These are phyloP conservation scores for Eumerus sabulonum DNA, from an alignment of 2,888 invertebrate genomes.

Conservation along the genomic window DNA sequence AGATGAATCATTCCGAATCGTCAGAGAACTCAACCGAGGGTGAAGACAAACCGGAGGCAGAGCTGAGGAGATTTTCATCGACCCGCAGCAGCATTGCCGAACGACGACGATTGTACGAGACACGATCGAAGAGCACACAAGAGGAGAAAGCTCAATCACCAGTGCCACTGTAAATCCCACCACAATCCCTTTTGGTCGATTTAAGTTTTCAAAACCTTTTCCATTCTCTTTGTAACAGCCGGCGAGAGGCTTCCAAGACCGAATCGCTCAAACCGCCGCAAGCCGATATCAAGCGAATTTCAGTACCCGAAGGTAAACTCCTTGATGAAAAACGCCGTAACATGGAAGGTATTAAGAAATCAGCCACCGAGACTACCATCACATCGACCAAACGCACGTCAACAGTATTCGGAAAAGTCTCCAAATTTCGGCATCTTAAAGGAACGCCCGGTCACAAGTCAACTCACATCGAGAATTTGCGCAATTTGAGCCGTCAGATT, in stretches of 20 bases:
- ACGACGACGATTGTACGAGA: constrained; percentile 87
- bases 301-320: constrained; percentile 76
- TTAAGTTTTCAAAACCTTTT: background rate
- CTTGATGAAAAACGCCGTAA: constrained; percentile 75
- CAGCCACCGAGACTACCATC: constrained; percentile 79
- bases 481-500: constrained; percentile 93
- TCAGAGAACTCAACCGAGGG: constrained; percentile 81
- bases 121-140: constrained; percentile 84
- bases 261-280: constrained; percentile 72
- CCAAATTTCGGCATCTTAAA: constrained; percentile 95
- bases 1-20: constrained; percentile 77
- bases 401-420: constrained; percentile 92
- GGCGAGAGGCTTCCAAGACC: constrained; percentile 82
- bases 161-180: constrained; percentile 83
- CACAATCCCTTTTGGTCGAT: background rate
- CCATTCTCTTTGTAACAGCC: constrained; percentile 76
- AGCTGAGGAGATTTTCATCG: constrained; percentile 82
- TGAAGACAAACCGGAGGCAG: constrained; percentile 79
- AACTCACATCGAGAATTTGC: constrained; percentile 93
- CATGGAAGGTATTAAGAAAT: constrained; percentile 75
- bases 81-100: constrained; percentile 89
- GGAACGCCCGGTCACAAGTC: constrained; percentile 95
- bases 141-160: constrained; percentile 87
- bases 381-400: constrained; percentile 89
- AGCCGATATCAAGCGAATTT: constrained; percentile 75